phyloP scores from a whole-genome alignment of 2,888 invertebrate species.

The Hipparchia sbordonii region DNA sequence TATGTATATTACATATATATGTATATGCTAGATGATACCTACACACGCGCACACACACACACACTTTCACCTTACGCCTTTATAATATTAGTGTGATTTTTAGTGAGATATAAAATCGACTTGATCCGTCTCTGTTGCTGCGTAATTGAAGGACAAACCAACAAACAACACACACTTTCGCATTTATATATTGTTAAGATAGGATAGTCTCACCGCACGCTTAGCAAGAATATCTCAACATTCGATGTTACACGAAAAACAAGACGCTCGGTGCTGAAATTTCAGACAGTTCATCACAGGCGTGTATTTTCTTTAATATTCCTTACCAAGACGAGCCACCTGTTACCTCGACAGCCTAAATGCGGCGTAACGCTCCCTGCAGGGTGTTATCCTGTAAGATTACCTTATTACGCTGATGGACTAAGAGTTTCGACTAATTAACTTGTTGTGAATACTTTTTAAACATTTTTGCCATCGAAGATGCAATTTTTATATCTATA shows the following conservation, averaged over 20 bases:
- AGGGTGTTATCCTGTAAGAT: slow-evolving; percentile 32
- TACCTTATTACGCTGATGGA: slow-evolving; percentile 31
- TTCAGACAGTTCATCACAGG: slow-evolving; percentile 35
- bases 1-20: too few relatives aligned
- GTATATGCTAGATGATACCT: too few relatives aligned
- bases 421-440: slow-evolving; percentile 29
- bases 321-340: slow-evolving; percentile 36
- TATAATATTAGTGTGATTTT: too few relatives aligned
- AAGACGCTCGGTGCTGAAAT: slow-evolving; percentile 26
- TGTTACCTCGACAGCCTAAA: slow-evolving; percentile 36
- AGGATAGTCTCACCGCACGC: too few relatives aligned
- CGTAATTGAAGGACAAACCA: too few relatives aligned
- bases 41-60: too few relatives aligned
- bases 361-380: slow-evolving; percentile 35
- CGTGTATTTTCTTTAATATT: slow-evolving; percentile 38
- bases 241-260: slow-evolving; percentile 17
- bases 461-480: neutral
- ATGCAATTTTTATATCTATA: too few relatives aligned
- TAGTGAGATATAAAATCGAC: too few relatives aligned
- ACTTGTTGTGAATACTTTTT: slow-evolving; percentile 14
- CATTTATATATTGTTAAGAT: too few relatives aligned
- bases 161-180: too few relatives aligned
- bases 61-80: too few relatives aligned
- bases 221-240: slow-evolving; percentile 3
- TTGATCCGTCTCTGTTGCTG: too few relatives aligned